Evolutionary conservation across 2,113 vertebrate species (phyloP), one percentile per base, ranked within the genome.

Genomic region (Hyla sarda): DNA sequence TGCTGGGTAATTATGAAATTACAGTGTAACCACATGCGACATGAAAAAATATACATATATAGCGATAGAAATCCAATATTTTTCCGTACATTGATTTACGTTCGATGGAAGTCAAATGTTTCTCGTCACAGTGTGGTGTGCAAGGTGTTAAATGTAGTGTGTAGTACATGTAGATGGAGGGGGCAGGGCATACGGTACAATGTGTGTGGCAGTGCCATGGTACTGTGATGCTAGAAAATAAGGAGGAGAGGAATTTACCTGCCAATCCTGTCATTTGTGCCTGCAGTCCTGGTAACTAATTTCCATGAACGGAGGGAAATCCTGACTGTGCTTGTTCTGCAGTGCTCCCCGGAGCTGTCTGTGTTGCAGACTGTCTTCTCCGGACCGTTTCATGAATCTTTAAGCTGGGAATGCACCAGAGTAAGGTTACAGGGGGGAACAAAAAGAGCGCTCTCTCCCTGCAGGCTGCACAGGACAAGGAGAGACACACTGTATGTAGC

Each of bases 251-350:
- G 32, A 2, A n/a, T 5, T 85, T 85, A 85, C 84, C 84, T 85
- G 74, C 30, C 67, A 28, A 69, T 78, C 58, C 75, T 79, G 84
- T 85, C 84, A 85, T 79, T 78, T 34, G 84, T 85, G 74, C 75
- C 45, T 67, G 45, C 41, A 50, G 54, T 48, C 60, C n/a, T 17
- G 23, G 14, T 23, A 58, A 62, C 60, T 85, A 69, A 50, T 85
- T 54, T 87, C 94, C 0, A 82, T 99, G 90, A 96, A 97, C 17
- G 89, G 93, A 0, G 96, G 97, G 60, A 11, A 37, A 65, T 25
- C 45, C 54, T 69, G 45, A 12, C 47, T 19, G 62, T 48, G 52
- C 56, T 14, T 13, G n/a, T 17, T 65, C 84, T 79, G 84, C 84
- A 78, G 84, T 78, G 56, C 75, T 62, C 13, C 17, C 58, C 11